Evolutionary conservation across 2,888 invertebrate genomes (phyloP), one percentile per base, ranked within the genome.

Genomic region (Macrophya alboannulata): DNA sequence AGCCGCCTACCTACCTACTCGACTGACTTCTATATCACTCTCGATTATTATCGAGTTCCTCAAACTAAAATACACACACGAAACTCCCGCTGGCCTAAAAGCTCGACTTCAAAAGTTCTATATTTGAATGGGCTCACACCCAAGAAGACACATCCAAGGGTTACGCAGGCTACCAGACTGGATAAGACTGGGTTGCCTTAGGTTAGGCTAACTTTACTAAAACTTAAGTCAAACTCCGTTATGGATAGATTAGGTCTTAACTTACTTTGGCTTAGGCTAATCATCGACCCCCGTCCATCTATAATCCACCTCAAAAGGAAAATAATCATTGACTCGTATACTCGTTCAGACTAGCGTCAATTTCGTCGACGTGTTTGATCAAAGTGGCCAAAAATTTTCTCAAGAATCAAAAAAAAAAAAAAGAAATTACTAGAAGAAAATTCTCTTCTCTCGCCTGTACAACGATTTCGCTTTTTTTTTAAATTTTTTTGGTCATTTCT

Each of bases 91-190:
- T 62, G 81, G 81, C 81, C 81, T 59, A 81, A 81, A 81, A 81
- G 59, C 81, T 62, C 21, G 81, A 81, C 81, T 81, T 81, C 43
- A 81, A 59, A 81, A 62, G 59, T 81, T 81, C 81, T 81, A 81
- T 81, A 81, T 81, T 81, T 62, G 81, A 81, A 81, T 59, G 59
- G 37, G 37, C 40, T 79, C n/a, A 55, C 55, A 37, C 48, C 48
- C 76, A 17, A 68, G 48, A 48, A 51, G 51, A 79, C 12, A 45
- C 59, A 25, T 43, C 59, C 40, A 79, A 77, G 55, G 77, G 51
- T 43, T 77, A 55, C 40, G 12, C 9, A 43, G 12, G 4, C 51
- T 17, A 25, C 51, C 8, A 77, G 45, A 9, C 72, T 45, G 77
- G 77, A 77, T 77, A 55, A 77, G 77, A 77, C 77, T 25, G 10